Conservation (phyloP, 2,797 vertebrate species). For the Pitangus sulphuratus region DNA sequence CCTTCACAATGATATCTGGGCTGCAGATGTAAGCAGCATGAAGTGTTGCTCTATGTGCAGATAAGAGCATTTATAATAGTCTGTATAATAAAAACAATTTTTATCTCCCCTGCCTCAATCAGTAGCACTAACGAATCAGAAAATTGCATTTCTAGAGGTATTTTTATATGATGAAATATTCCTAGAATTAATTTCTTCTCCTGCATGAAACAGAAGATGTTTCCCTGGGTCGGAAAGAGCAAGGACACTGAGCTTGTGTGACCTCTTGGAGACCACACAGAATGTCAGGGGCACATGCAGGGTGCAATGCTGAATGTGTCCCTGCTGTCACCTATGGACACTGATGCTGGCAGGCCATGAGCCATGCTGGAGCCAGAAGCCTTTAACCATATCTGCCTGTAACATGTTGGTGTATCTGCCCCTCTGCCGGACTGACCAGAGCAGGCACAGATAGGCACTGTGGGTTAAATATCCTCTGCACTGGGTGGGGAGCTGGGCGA, state of each 20-base stretch:
- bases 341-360: background rate
- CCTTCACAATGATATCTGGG: slow-evolving; percentile 9
- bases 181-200: background rate
- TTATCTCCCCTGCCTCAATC: background rate
- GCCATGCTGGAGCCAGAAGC: background rate
- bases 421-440: background rate
- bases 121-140: background rate
- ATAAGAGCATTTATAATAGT: slow-evolving; percentile 4
- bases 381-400: background rate
- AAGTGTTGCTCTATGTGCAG: background rate
- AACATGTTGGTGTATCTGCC: background rate
- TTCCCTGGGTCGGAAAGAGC: background rate
- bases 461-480: background rate
- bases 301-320: background rate
- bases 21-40: slow-evolving; percentile 27
- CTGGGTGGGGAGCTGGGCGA: background rate
- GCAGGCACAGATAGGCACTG: background rate
- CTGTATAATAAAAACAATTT: slow-evolving; percentile 2
- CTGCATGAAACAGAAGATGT: background rate
- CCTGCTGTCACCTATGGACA: background rate
- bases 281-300: background rate
- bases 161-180: background rate
- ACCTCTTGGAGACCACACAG: background rate
- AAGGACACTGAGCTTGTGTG: background rate
- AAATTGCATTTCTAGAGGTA: background rate